Conservation (phyloP, 2,797 vertebrate genomes). For the Fundulus diaphanus region DNA sequence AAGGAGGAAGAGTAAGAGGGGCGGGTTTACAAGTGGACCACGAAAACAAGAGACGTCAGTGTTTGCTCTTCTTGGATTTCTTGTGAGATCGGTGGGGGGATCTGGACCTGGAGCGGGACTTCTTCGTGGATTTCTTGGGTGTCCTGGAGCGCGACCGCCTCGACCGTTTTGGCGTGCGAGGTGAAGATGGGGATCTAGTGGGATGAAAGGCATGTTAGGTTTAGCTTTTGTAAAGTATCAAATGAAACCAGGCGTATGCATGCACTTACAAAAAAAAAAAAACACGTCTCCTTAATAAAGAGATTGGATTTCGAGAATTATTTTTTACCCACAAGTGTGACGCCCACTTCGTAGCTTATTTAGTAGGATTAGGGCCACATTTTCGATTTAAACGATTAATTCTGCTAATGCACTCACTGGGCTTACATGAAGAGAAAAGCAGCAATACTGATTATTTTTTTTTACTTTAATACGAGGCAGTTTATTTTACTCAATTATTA, state of each 20-base stretch:
- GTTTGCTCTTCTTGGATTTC: constrained; percentile 99
- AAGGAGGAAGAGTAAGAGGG: constrained; percentile 34
- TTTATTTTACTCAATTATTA: too few species aligned
- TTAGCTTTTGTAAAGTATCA: background rate
- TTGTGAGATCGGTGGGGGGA: constrained; percentile 99
- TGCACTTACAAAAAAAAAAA: background rate
- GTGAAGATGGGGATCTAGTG: constrained; percentile 91
- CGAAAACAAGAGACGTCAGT: constrained; percentile 84
- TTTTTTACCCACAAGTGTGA: too few species aligned
- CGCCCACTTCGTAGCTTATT: too few species aligned
- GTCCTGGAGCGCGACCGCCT: constrained; percentile 93
- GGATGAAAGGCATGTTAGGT: background rate
- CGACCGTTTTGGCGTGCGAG: constrained; percentile 95
- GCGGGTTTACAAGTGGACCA: constrained; percentile 18
- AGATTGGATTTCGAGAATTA: too few species aligned
- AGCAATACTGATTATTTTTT: too few species aligned
- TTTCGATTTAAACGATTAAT: too few species aligned
- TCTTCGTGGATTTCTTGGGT: constrained; percentile 95
- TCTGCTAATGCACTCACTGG: too few species aligned
- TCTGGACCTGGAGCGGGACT: constrained; percentile 95
- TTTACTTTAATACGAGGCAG: too few species aligned
- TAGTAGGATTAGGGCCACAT: too few species aligned
- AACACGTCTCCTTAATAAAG: too few species aligned
- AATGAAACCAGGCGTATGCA: background rate
- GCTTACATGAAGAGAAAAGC: too few species aligned